Evolutionary conservation across 1,140 invertebrate genomes (phyloP), one percentile per base, ranked within the genome.

Genomic region (Bathynomus jamesi): DNA sequence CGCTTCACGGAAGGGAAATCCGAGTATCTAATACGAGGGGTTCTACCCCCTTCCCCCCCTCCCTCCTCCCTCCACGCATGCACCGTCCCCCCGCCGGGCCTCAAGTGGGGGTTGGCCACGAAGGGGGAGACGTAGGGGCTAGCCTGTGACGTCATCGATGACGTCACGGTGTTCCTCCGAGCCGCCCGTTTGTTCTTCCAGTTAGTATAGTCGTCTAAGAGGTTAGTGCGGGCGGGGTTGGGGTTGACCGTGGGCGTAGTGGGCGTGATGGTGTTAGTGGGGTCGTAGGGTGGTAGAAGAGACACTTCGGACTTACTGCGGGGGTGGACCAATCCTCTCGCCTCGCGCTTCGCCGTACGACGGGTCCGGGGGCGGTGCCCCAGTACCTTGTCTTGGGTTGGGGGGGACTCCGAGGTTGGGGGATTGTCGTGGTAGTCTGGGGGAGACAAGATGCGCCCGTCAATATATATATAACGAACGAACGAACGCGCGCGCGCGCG

Each of bases 401-500:
- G 75, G 13, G 74, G 74, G 21, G 66, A 72, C 67, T 78, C 75
- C 28, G 74, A 76, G 24, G 72, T 78, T 40, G 77, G 75, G 27
- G 76, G 76, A 29, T 77, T 77, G 40, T 77, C 76, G 31, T 28
- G 61, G 53, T 77, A 77, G 53, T 74, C 76, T 77, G 75, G 4
- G 27, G 61, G 71, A 8, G 28, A 28, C 17, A 28, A 67, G 7
- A 61, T 31, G 27, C 11, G 27, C 11, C 24, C 29, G 28, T 11
- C 4, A 8, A 61, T 27, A 61, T 27, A 10, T n/a, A 31, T 40
- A 17, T 70, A 11, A 5, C 31, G 25, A 5, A 31, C 46, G 13
- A 32, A 28, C 53, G 28, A 27, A 64, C 62, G 30, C n/a, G n/a
- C n/a, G n/a, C n/a, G n/a, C n/a, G n/a, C n/a, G n/a, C n/a, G n/a